Evolutionary conservation across 2,888 invertebrate genomes (phyloP).

Genomic region (Idaea dimidiata): DNA sequence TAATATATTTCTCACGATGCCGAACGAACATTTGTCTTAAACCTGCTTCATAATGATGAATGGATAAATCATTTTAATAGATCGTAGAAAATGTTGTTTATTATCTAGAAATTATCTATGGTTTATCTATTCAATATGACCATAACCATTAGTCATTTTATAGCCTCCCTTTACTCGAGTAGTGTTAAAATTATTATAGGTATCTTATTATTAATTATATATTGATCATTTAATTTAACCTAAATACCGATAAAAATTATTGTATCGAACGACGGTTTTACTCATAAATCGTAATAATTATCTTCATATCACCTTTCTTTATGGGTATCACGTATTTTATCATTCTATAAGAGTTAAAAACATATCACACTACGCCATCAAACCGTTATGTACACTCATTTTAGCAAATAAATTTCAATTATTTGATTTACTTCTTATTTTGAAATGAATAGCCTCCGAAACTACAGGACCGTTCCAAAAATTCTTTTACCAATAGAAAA

Average conservation of each 20-base stretch:
- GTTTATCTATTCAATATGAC: not conserved
- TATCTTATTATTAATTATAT: not conserved
- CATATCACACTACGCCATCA: too few species aligned
- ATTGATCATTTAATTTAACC: not conserved
- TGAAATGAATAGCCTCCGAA: too few species aligned
- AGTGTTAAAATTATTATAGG: not conserved
- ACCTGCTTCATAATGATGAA: constrained; percentile 18
- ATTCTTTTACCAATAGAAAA: too few species aligned
- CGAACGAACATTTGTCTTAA: constrained; percentile 13
- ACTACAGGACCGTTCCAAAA: too few species aligned
- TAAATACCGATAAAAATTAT: not conserved
- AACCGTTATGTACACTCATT: too few species aligned
- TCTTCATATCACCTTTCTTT: too few species aligned
- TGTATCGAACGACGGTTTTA: not conserved
- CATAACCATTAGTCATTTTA: not conserved
- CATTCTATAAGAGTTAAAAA: too few species aligned
- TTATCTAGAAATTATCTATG: constrained; percentile 6
- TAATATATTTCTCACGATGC: not conserved
- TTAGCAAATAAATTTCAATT: too few species aligned
- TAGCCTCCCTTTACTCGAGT: not conserved
- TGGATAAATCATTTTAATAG: constrained; percentile 21
- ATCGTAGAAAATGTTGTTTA: constrained; percentile 22
- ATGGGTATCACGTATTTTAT: too few species aligned
- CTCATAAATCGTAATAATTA: too few species aligned
- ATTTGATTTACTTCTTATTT: too few species aligned